Percentiles rank a stretch among this genome's conserved stretches.
These are phyloP conservation scores for Digitonthophagus gazella DNA, from an alignment of 2,888 invertebrate species.

Conservation along the genomic window DNA sequence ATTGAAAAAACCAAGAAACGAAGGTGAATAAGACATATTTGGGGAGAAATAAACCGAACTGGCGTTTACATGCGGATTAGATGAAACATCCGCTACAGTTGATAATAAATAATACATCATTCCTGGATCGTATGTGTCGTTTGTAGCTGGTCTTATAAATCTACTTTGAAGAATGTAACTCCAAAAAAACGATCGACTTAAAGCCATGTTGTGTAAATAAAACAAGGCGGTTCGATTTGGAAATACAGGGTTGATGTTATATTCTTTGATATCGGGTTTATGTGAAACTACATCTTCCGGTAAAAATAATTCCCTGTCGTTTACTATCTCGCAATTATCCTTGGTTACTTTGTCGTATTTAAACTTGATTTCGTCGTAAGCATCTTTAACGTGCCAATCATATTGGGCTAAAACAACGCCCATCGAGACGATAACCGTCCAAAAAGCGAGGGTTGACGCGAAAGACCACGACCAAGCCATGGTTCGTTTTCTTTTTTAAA, in stretches of 20 bases:
- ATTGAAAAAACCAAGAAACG: slow-evolving; percentile 94
- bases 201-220: slow-evolving; percentile 95
- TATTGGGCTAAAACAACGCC: slow-evolving; percentile 70
- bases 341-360: slow-evolving; percentile 79
- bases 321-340: slow-evolving; percentile 89
- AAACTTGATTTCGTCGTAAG: slow-evolving; percentile 84
- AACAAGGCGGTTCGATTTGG: slow-evolving; percentile 91
- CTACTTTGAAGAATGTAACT: slow-evolving; percentile 90
- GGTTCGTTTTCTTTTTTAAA: neutral
- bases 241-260: slow-evolving; percentile 91
- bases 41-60: slow-evolving; percentile 93
- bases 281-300: slow-evolving; percentile 86
- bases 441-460: slow-evolving; percentile 19
- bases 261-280: slow-evolving; percentile 88
- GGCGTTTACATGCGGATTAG: slow-evolving; percentile 88
- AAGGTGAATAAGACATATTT: slow-evolving; percentile 91
- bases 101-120: slow-evolving; percentile 98
- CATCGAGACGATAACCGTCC: slow-evolving; percentile 37
- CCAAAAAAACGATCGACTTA: slow-evolving; percentile 94
- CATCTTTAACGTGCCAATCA: slow-evolving; percentile 89
- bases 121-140: slow-evolving; percentile 93
- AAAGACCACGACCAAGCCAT: slow-evolving; percentile 22
- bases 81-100: slow-evolving; percentile 90
- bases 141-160: slow-evolving; percentile 85
- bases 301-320: slow-evolving; percentile 78